phyloP scores from a whole-genome alignment of 2,797 vertebrate genomes.

The Epinephelus malabaricus region DNA sequence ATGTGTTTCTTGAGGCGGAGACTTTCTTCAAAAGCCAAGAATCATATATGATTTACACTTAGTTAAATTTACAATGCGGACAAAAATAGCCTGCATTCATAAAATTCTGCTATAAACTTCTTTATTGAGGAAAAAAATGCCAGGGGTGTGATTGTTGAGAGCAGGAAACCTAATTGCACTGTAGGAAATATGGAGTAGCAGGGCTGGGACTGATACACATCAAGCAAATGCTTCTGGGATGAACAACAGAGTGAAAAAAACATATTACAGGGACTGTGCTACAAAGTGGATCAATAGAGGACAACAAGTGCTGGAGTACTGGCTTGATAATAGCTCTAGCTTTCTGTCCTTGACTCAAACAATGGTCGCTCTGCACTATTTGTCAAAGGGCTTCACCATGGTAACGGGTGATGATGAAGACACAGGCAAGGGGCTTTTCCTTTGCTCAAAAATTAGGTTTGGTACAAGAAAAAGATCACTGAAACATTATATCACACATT shows the following conservation, averaged over 20 bases:
- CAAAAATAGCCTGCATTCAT: neutral
- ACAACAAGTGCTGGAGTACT: slow-evolving; percentile 58
- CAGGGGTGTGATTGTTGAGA: neutral
- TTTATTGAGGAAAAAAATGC: slow-evolving; percentile 3
- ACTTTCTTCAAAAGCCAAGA: slow-evolving; percentile 12
- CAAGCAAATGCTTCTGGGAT: slow-evolving; percentile 21
- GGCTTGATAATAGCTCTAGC: slow-evolving; percentile 60
- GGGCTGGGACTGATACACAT: slow-evolving; percentile 8
- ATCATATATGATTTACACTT: slow-evolving; percentile 18
- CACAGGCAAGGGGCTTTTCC: slow-evolving; percentile 11
- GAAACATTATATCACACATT: slow-evolving; percentile 52
- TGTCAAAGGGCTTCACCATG: slow-evolving; percentile 74
- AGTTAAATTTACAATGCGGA: neutral
- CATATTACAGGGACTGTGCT: slow-evolving; percentile 18
- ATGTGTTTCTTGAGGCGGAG: neutral
- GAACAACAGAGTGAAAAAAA: slow-evolving; percentile 6
- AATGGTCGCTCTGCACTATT: slow-evolving; percentile 55
- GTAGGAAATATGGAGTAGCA: neutral
- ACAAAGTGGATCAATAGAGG: slow-evolving; percentile 71
- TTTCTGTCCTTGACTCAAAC: slow-evolving; percentile 68
- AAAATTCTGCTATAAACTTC: neutral
- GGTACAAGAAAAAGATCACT: neutral
- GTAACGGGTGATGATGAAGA: slow-evolving; percentile 64
- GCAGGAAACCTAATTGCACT: neutral
- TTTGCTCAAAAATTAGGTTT: slow-evolving; percentile 16